Conservation (phyloP, 2,113 vertebrate genomes). For the Daphoenositta chrysoptera region DNA sequence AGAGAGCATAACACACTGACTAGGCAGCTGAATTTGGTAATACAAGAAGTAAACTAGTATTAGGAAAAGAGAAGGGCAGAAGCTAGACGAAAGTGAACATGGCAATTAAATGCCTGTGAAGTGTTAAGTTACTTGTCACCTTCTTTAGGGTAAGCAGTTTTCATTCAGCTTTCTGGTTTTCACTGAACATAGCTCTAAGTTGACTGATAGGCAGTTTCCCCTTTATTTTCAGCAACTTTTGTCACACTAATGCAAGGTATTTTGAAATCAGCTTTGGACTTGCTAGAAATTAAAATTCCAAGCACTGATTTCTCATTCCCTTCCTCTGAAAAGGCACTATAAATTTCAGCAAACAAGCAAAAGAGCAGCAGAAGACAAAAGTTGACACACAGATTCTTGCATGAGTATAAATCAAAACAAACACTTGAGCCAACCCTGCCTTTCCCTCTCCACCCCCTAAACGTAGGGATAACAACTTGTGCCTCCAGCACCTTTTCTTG, state of each 20-base stretch:
- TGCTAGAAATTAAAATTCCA: background rate
- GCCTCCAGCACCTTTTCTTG: background rate
- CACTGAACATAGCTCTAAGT: background rate
- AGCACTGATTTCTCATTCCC: background rate
- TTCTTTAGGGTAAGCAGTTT: background rate
- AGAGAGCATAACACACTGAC: background rate
- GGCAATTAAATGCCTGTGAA: background rate
- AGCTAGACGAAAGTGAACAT: background rate
- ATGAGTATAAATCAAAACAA: background rate
- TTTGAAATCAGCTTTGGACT: background rate
- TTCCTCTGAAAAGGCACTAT: background rate
- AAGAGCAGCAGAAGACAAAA: background rate
- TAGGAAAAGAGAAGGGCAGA: background rate
- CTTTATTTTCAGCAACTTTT: background rate
- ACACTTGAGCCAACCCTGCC: background rate
- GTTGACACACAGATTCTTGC: background rate
- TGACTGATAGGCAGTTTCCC: background rate
- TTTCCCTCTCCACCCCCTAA: background rate
- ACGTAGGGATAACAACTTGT: background rate
- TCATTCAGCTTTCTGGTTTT: background rate
- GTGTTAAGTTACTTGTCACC: background rate
- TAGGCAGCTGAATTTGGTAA: background rate
- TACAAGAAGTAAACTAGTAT: background rate
- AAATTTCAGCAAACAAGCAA: background rate
- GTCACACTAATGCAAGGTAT: background rate